phyloP scores from a whole-genome alignment of 1,140 invertebrate genomes.

The Leptopilina clavipes region DNA sequence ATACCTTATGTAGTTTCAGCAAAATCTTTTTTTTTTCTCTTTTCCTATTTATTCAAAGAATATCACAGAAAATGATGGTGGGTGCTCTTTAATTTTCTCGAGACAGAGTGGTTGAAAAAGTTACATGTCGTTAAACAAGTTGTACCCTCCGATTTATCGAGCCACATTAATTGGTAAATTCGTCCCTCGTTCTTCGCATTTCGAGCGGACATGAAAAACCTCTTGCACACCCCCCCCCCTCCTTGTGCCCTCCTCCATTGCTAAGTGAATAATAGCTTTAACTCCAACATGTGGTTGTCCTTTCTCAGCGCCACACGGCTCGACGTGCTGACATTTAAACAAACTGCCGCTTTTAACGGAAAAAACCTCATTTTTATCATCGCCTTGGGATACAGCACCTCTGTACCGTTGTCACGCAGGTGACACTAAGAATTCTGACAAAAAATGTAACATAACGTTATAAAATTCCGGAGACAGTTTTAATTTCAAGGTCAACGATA shows the following conservation, averaged over 20 bases:
- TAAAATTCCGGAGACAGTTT: no score
- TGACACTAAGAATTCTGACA: no score
- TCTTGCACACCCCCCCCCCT: conserved; percentile 38
- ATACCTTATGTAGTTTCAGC: conserved; percentile 18
- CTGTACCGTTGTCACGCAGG: no score
- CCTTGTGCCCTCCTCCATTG: no score
- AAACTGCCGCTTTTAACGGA: conserved; percentile 14
- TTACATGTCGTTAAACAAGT: conserved; percentile 39
- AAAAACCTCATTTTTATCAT: conserved; percentile 4
- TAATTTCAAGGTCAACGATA: no score
- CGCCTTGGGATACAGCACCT: not conserved
- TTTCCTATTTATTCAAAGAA: not conserved
- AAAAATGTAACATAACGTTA: no score
- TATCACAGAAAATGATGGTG: not conserved
- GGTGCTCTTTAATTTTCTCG: conserved; percentile 12
- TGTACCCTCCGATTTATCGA: conserved; percentile 50
- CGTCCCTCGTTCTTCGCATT: conserved; percentile 34
- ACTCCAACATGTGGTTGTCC: conserved; percentile 37
- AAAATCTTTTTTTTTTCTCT: not conserved
- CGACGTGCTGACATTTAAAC: not conserved
- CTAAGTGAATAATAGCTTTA: conserved; percentile 44
- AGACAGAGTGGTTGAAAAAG: not conserved
- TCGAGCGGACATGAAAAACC: conserved; percentile 52
- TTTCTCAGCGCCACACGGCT: conserved; percentile 8
- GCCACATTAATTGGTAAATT: conserved; percentile 52